Conservation (phyloP, 2,113 vertebrate species). For the Colius striatus region DNA sequence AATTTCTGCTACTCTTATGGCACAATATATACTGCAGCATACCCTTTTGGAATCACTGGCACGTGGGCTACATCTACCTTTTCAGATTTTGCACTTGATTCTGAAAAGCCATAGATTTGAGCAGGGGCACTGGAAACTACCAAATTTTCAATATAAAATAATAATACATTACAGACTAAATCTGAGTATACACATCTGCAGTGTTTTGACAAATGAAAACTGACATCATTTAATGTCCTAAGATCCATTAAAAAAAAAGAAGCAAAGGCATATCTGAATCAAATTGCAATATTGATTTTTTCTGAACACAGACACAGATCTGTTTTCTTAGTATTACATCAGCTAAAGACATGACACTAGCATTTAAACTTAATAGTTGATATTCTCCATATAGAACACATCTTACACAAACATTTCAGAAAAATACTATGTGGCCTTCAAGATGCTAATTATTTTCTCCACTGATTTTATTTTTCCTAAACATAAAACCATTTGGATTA, state of each 20-base stretch:
- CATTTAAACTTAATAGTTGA: background rate
- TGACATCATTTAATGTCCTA: slow-evolving; percentile 9
- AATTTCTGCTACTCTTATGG: background rate
- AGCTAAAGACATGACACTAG: background rate
- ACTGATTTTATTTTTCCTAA: background rate
- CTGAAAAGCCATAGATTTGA: background rate
- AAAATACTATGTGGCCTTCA: background rate
- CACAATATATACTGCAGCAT: background rate
- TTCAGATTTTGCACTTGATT: background rate
- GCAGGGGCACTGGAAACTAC: background rate
- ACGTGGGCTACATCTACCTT: background rate
- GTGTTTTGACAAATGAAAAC: background rate
- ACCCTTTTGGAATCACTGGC: background rate
- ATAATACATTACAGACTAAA: background rate
- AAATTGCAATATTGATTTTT: slow-evolving; percentile 6
- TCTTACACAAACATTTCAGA: background rate
- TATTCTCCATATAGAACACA: background rate
- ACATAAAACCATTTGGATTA: background rate
- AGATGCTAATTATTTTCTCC: background rate
- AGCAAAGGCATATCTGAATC: background rate
- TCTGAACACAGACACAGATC: background rate
- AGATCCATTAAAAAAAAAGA: background rate
- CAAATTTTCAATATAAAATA: background rate
- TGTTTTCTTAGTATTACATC: background rate
- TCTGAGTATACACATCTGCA: background rate